phyloP scores from a whole-genome alignment of 2,888 invertebrate genomes.

The Allophyes oxyacanthae region DNA sequence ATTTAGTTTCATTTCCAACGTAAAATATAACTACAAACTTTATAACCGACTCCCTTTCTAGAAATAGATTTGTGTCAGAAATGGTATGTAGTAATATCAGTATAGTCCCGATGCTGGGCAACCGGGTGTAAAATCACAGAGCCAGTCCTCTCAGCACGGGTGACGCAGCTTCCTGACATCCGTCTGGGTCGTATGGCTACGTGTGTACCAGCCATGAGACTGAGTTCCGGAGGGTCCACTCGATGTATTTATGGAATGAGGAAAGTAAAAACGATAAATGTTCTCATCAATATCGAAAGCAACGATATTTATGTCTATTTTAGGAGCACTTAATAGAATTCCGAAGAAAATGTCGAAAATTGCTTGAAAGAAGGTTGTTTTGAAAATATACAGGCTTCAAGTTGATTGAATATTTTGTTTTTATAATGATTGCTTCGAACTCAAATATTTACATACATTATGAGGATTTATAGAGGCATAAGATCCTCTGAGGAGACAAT shows the following conservation, averaged over 20 bases:
- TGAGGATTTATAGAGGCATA: background rate
- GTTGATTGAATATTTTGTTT: conserved; percentile 1
- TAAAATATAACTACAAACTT: too few species aligned
- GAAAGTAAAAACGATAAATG: conserved; percentile 23
- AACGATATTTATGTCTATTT: conserved; percentile 26
- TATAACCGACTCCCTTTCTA: too few species aligned
- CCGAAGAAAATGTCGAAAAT: conserved; percentile 2
- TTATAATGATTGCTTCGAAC: background rate
- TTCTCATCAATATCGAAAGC: conserved; percentile 29
- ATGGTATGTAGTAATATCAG: too few species aligned
- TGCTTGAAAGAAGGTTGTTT: conserved; percentile 8
- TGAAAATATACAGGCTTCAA: background rate
- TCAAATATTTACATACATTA: background rate
- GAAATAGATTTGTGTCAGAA: too few species aligned
- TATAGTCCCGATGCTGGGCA: too few species aligned
- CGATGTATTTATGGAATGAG: conserved; percentile 3
- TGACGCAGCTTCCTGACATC: background rate
- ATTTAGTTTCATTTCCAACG: too few species aligned
- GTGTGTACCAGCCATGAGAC: background rate
- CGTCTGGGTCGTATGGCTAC: background rate
- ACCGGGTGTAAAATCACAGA: too few species aligned
- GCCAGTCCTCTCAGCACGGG: background rate
- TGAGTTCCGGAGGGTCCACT: conserved; percentile 2
- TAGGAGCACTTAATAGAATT: conserved; percentile 9
- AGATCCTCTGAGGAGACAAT: too few species aligned